Percentiles rank a stretch among this genome's conserved stretches.
These are phyloP conservation scores for Myotis lucifugus DNA, from an alignment of 2,113 vertebrate species.

Conservation along the genomic window DNA sequence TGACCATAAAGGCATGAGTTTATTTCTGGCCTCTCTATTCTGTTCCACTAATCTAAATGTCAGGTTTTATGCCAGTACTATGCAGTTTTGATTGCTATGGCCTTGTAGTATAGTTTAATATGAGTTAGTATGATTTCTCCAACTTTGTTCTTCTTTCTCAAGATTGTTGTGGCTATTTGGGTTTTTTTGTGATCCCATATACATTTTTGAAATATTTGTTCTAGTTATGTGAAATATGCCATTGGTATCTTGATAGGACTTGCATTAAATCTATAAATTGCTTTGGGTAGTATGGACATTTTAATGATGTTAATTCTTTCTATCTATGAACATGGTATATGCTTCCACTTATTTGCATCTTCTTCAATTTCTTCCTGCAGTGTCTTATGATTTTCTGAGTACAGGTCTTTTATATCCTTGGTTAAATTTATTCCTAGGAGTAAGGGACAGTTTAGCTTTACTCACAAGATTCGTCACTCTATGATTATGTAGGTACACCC, in stretches of 20 bases:
- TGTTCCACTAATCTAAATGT: not conserved
- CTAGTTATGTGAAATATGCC: not conserved
- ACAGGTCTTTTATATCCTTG: not conserved
- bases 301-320: not conserved
- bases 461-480: constrained; percentile 6
- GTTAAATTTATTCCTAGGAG: not conserved
- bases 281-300: not conserved
- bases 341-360: not conserved
- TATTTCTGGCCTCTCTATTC: not conserved
- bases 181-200: not conserved
- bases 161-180: not conserved
- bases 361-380: not conserved
- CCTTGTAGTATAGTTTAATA: not conserved
- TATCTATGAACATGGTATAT: not conserved
- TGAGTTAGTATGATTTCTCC: not conserved
- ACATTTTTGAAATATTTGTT: not conserved
- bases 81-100: not conserved
- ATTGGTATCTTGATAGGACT: not conserved
- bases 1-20: not conserved
- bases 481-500: not conserved
- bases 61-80: not conserved
- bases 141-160: not conserved
- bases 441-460: not conserved
- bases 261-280: not conserved
- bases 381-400: not conserved